Evolutionary conservation across 2,797 vertebrate genomes (phyloP).

Genomic region (Gorsachius magnificus): DNA sequence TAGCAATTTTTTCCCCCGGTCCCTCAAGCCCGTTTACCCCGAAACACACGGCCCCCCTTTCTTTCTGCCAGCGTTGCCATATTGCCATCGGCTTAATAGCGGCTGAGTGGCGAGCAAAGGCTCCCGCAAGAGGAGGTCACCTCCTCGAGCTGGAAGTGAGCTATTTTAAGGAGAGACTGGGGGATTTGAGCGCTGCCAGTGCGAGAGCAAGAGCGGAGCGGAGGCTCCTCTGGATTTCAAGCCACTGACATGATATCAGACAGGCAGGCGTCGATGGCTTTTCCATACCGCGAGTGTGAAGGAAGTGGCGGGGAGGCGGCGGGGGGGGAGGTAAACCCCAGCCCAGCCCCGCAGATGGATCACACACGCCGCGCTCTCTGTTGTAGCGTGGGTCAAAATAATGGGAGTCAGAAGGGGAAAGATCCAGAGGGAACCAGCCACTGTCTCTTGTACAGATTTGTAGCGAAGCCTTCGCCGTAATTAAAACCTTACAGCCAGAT

Average conservation of each 20-base stretch:
- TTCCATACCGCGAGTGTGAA: slow-evolving; percentile 69
- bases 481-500: slow-evolving; percentile 78
- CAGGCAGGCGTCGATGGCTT: slow-evolving; percentile 79
- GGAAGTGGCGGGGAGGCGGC: slow-evolving; percentile 61
- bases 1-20: not conserved
- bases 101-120: slow-evolving; percentile 59
- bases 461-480: slow-evolving; percentile 74
- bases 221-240: slow-evolving; percentile 68
- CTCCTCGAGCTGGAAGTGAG: slow-evolving; percentile 45
- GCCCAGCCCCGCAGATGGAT: slow-evolving; percentile 74
- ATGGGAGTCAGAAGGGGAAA: slow-evolving; percentile 77
- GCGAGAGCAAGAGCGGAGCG: slow-evolving; percentile 64
- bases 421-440: slow-evolving; percentile 75
- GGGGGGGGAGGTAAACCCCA: not conserved
- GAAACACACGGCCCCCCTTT: slow-evolving; percentile 44
- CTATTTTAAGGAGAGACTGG: slow-evolving; percentile 49
- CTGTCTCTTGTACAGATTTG: slow-evolving; percentile 80
- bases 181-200: slow-evolving; percentile 51
- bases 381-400: slow-evolving; percentile 73
- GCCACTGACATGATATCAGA: slow-evolving; percentile 71
- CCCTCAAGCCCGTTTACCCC: not conserved
- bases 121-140: slow-evolving; percentile 57
- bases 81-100: slow-evolving; percentile 54
- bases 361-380: slow-evolving; percentile 78
- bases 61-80: slow-evolving; percentile 56